Evolutionary conservation across 2,888 invertebrate genomes (phyloP), one percentile per base, ranked within the genome.

Genomic region (Nemoura dubitans): DNA sequence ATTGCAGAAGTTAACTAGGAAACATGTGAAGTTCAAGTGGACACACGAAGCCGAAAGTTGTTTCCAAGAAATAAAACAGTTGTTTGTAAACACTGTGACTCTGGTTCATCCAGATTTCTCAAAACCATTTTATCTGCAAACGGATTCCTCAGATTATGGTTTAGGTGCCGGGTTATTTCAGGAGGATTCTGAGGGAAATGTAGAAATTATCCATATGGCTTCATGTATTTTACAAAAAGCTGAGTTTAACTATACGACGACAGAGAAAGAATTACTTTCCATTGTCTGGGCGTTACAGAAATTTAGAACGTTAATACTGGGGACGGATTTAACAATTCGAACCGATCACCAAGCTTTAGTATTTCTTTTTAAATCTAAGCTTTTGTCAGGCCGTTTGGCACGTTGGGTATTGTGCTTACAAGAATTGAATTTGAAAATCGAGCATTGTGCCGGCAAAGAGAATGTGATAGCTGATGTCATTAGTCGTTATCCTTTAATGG

Each of bases 321-420:
- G 76, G 6, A 77, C 77, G 16, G 80, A 77, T 80, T 29, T 85
- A 76, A 30, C 29, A 25, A 77, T 85, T 76, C 21, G 76, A 26
- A 85, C 85, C 7, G 85, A 85, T 21, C 29, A 80, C 42, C 42
- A 85, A 29, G 77, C 77, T 76, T 29, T 85, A 28, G 27, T 28
- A 6, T 85, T 78, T 76, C 77, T 85, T 14, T n/a, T 25, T 21
- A 25, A 77, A 28, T 77, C 76, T 27, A 85, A 77, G 28, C 36
- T 85, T 3, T 28, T 85, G 25, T 85, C 85, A 2, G 78, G 78
- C 21, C 76, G 85, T n/a, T 76, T 85, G 16, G 30, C 77, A 16
- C 21, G 85, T 26, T 85, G 85, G 85, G 27, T 85, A 7, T 59
- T 85, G 25, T n/a, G n/a, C 16, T 76, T 85, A 76, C 85, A 85